phyloP scores from a whole-genome alignment of 2,113 vertebrate genomes.

The Varanus komodoensis region DNA sequence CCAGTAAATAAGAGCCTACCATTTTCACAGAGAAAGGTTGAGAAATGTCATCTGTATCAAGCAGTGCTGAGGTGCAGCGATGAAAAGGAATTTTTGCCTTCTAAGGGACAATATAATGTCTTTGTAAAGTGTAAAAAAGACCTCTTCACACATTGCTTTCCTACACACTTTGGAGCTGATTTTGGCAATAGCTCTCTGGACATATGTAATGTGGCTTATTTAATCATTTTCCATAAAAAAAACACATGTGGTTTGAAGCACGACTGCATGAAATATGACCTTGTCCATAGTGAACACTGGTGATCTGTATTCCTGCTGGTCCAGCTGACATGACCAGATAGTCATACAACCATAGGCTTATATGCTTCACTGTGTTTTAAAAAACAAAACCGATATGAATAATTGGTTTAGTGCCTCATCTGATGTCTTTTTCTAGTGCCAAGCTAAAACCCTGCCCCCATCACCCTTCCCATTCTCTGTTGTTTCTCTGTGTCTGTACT shows the following conservation, averaged over 20 bases:
- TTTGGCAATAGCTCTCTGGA: background rate
- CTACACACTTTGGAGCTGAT: background rate
- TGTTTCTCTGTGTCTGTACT: background rate
- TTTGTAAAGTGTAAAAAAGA: background rate
- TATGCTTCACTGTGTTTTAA: background rate
- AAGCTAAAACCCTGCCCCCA: background rate
- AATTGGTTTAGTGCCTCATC: background rate
- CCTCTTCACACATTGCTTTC: background rate
- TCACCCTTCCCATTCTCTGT: background rate
- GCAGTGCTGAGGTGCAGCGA: background rate
- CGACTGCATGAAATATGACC: background rate
- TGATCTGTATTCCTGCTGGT: background rate
- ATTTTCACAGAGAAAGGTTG: background rate
- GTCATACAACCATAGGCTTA: background rate
- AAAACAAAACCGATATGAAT: background rate
- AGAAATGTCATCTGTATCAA: background rate
- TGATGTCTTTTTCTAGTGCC: background rate
- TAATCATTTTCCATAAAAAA: background rate
- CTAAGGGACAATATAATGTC: background rate
- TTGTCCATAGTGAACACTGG: background rate
- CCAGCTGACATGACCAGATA: background rate
- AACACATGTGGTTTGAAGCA: background rate
- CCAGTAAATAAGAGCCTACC: accelerated
- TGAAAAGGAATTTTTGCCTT: background rate
- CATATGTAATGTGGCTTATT: background rate